Percentiles rank a stretch among this genome's conserved stretches.
Evolutionary conservation across 2,797 vertebrate genomes (phyloP).

Genomic region (Allobates femoralis): DNA sequence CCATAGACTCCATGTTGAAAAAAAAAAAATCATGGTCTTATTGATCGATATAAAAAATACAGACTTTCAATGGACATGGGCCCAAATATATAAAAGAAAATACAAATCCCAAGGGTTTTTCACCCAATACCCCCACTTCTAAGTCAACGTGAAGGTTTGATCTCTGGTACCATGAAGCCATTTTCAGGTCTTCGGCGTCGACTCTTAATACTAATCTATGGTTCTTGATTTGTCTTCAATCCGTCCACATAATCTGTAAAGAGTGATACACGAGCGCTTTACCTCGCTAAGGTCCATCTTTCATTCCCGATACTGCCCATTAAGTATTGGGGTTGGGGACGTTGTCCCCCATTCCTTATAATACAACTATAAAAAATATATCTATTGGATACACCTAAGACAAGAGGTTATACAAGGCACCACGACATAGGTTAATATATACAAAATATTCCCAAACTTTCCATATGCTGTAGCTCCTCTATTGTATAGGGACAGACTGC

Average conservation of each 20-base stretch:
- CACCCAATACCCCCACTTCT: constrained; percentile 8
- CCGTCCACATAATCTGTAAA: background rate
- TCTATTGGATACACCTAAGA: background rate
- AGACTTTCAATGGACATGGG: background rate
- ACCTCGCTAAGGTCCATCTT: background rate
- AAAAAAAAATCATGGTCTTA: background rate
- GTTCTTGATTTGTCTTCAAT: background rate
- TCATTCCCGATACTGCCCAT: background rate
- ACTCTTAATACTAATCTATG: background rate
- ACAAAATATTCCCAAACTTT: constrained; percentile 34
- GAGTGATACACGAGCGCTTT: background rate
- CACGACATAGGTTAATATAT: background rate
- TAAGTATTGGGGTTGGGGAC: background rate
- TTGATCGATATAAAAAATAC: constrained; percentile 9
- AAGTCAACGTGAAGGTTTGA: background rate
- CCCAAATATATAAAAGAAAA: background rate
- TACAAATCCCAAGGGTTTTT: constrained; percentile 13
- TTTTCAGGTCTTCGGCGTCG: constrained; percentile 15
- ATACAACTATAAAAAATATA: background rate
- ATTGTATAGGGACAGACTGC: background rate
- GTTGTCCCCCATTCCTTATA: background rate
- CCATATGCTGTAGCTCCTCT: background rate
- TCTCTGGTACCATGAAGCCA: constrained; percentile 25
- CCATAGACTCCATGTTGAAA: background rate
- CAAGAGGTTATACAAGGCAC: background rate